Conservation (phyloP, 2,888 invertebrate species). For the Gortyna flavago region DNA sequence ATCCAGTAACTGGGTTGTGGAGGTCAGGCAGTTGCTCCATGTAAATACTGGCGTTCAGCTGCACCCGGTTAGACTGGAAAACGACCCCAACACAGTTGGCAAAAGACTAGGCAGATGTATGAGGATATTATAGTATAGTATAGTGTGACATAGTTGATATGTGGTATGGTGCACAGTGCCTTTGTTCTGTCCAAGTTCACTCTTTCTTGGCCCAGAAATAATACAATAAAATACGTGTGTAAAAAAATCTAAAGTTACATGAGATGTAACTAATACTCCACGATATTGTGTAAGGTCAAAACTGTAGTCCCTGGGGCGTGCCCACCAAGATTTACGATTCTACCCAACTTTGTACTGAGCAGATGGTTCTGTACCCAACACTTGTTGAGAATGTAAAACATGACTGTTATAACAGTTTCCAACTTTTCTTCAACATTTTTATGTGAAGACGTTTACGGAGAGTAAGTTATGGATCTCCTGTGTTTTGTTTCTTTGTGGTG, state of each 20-base stretch:
- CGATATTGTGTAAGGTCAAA: constrained; percentile 67
- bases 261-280: constrained; percentile 61
- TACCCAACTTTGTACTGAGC: constrained; percentile 62
- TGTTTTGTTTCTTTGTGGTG: constrained; percentile 38
- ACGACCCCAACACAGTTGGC: no score
- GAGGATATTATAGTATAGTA: no score
- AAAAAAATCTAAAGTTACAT: constrained; percentile 22
- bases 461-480: constrained; percentile 55
- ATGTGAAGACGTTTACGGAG: constrained; percentile 54
- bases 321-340: constrained; percentile 67
- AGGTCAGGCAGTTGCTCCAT: no score
- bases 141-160: not conserved
- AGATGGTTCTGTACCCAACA: constrained; percentile 66
- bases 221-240: constrained; percentile 7
- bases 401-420: constrained; percentile 62
- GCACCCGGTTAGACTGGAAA: no score
- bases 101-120: no score
- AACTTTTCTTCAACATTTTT: constrained; percentile 60
- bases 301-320: constrained; percentile 62
- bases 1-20: no score
- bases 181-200: not conserved
- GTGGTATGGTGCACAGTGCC: not conserved
- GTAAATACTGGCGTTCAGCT: no score
- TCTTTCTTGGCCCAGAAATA: not conserved
- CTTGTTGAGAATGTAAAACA: constrained; percentile 70